Percentiles rank a stretch among this genome's conserved stretches.
Evolutionary conservation across 2,113 vertebrate species (phyloP).

Genomic region (Hystrix cristata): DNA sequence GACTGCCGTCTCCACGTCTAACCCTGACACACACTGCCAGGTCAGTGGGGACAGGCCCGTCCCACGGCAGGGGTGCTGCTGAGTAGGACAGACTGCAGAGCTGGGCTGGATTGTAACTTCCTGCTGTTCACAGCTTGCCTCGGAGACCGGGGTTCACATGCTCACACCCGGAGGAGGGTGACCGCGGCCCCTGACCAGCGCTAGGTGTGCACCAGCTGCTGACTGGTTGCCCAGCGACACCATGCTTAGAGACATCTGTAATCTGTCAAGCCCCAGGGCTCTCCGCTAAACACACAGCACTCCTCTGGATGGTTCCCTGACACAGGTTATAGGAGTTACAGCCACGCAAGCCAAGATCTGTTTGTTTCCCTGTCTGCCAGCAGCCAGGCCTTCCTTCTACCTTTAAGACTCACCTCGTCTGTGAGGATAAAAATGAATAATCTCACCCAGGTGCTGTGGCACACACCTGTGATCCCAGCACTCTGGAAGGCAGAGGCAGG

Average conservation of each 20-base stretch:
- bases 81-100: neutral
- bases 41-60: neutral
- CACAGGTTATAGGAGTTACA: neutral
- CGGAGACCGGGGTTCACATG: neutral
- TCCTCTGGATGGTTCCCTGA: neutral
- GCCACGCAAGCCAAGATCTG: neutral
- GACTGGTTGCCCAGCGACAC: neutral
- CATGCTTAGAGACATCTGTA: neutral
- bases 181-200: fast-evolving
- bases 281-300: neutral
- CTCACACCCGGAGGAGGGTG: neutral
- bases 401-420: neutral
- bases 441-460: neutral
- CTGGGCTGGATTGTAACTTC: neutral
- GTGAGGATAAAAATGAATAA: neutral
- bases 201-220: neutral
- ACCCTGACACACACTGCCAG: neutral
- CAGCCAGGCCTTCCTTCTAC: neutral
- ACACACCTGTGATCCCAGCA: neutral
- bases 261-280: too few relatives aligned
- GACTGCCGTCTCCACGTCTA: too few relatives aligned
- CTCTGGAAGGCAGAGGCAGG: neutral
- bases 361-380: neutral
- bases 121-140: neutral
- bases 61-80: neutral